Base-by-base conservation (phyloP, 35 echinoderm and acorn worm genomes). In the Stichopus chloronotus region DNA sequence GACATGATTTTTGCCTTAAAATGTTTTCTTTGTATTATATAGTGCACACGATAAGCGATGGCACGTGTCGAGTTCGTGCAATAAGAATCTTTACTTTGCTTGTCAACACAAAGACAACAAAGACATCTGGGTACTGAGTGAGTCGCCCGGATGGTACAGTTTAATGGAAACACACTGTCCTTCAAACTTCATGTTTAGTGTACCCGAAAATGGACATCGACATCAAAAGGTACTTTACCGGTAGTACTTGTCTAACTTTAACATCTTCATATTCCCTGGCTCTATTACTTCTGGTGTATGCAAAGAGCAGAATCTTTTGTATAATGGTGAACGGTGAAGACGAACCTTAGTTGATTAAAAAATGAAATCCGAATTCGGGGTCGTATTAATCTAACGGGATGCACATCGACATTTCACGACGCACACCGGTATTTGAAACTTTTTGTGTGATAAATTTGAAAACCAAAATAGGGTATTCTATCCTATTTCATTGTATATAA, bases 201-300 rank as follows among this genome's bases (percentile, higher is more conserved):
- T 95, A 11, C 94, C 96, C 52, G 92, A 98, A 72, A 94, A 95
- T 81, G 96, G 96, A 76, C 95, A 90, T 87, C 76, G 81, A 81
- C 92, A 95, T 53, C 94, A 98, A 84, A 98, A 98, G 96, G 96
- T 95, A 78, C 30, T 17, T 52, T 13, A 22, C 6, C 20, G 23
- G 12, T 76, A 9, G 19, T n/a, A 7, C 76, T 43, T 43, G 30
- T 3, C 30, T 43, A 43, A 43, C 30, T 43, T 43, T 43, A 1
- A 43, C 3, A 43, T 43, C 30, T 43, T 43, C 30, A 43, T 43
- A 43, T 43, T 43, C 30, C 30, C 30, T 43, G 30, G 30, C 30
- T 43, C 30, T 43, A 43, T 43, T 43, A 43, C 3, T 43, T 43
- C 30, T 43, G 30, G 30, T 43, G 30, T 43, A 43, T 43, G 3